Evolutionary conservation across 2,113 vertebrate species (phyloP).

Genomic region (Pandion haliaetus): DNA sequence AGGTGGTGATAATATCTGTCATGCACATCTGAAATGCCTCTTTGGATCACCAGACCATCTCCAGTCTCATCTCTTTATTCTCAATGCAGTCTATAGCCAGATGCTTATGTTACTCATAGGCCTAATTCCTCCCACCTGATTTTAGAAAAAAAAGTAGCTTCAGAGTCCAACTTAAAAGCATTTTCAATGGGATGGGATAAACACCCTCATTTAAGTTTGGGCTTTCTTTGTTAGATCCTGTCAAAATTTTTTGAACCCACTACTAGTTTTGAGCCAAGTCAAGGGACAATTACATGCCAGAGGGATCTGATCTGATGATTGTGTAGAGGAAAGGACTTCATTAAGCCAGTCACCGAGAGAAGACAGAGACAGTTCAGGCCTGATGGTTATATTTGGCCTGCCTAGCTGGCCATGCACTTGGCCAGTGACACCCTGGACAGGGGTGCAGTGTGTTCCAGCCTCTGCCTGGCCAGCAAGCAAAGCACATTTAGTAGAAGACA

Average conservation of each 20-base stretch:
- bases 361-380: neutral
- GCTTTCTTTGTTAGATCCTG: neutral
- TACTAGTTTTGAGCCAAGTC: neutral
- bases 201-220: neutral
- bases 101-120: neutral
- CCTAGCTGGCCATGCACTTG: neutral
- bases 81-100: neutral
- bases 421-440: neutral
- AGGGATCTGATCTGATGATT: neutral
- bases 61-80: neutral
- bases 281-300: neutral
- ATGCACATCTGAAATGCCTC: neutral
- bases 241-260: neutral
- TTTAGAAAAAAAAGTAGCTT: neutral
- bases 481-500: neutral
- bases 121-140: neutral
- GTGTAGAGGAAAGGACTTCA: neutral
- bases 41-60: neutral
- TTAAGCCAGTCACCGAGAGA: neutral
- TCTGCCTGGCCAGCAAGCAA: neutral
- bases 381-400: neutral
- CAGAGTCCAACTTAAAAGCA: neutral
- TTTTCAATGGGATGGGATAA: neutral
- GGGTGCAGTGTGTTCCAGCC: neutral
- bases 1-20: neutral